Conservation (phyloP, 2,888 invertebrate species). For the Nematopogon swammerdamellus region DNA sequence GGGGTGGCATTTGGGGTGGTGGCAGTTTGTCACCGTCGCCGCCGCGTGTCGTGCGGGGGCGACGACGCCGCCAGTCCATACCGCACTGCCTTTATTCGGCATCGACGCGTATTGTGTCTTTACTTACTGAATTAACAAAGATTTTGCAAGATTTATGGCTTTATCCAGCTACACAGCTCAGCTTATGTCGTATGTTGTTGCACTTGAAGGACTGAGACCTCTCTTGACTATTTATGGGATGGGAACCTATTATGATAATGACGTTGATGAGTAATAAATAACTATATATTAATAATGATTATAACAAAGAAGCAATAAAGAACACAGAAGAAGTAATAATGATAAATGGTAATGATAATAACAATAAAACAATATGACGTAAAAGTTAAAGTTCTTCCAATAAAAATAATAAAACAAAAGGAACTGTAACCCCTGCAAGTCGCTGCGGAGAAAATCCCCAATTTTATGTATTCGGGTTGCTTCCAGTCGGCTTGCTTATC, state of each 20-base stretch:
- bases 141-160: not conserved
- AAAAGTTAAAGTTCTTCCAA: not conserved
- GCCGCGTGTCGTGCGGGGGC: not conserved
- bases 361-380: too few relatives aligned
- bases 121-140: not conserved
- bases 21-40: not conserved
- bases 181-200: too few relatives aligned
- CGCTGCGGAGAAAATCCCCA: conserved; percentile 21
- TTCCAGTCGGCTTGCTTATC: conserved; percentile 29
- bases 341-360: too few relatives aligned
- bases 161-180: too few relatives aligned
- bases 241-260: too few relatives aligned
- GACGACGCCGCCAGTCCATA: not conserved
- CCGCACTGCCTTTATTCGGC: conserved; percentile 33
- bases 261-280: too few relatives aligned
- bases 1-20: not conserved
- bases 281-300: too few relatives aligned
- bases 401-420: not conserved
- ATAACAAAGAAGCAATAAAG: too few relatives aligned
- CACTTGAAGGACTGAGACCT: too few relatives aligned
- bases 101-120: conserved; percentile 38
- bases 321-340: too few relatives aligned
- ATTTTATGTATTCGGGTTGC: conserved; percentile 32
- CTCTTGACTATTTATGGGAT: too few relatives aligned
- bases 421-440: not conserved